Base-by-base conservation (phyloP, 2,113 vertebrate species). In the Melanerpes formicivorus region DNA sequence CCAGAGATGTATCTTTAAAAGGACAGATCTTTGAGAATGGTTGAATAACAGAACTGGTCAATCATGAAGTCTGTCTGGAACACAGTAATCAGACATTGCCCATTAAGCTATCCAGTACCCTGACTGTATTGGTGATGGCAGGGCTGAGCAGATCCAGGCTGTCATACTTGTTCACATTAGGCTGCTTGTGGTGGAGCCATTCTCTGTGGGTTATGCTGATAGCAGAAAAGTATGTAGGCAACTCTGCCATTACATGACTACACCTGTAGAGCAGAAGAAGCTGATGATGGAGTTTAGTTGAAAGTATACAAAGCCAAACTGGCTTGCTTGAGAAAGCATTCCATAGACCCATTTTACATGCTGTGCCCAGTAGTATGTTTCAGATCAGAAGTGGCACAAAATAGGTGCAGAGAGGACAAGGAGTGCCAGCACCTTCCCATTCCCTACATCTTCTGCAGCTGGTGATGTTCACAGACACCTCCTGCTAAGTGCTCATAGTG, bases 121-220 rank as follows among this genome's bases (percentile, higher is more conserved):
- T 48, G 22, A 18, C 32, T 46, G 1, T 48, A 7, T 21, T 25
- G 11, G 7, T 56, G 66, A 18, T 54, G 55, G 32, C 56, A 74
- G 21, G 64, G 29, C 50, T 76, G 59, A 74, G 58, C 58, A 71
- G 69, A 72, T 15, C 13, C 65, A 70, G 63, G 18, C 8, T 11
- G 7, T 56, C 34, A 34, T 3, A 0, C 3, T 8, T 25, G 16
- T 16, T 58, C 44, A 50, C 0, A 0, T 54, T 17, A n/a, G 9
- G 19, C 16, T 23, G 30, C 15, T 54, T 64, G 10, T 65, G 42
- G 44, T 65, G 34, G 17, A 84, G 11, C 22, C 7, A 58, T 93
- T 76, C 40, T 54, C 16, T 23, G 3, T 16, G 18, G 55, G 23
- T 50, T n/a, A 6, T 46, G 63, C 37, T 64, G n/a, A 30, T 15